Conservation (phyloP, 2,797 vertebrate species). For the Cuculus canorus region DNA sequence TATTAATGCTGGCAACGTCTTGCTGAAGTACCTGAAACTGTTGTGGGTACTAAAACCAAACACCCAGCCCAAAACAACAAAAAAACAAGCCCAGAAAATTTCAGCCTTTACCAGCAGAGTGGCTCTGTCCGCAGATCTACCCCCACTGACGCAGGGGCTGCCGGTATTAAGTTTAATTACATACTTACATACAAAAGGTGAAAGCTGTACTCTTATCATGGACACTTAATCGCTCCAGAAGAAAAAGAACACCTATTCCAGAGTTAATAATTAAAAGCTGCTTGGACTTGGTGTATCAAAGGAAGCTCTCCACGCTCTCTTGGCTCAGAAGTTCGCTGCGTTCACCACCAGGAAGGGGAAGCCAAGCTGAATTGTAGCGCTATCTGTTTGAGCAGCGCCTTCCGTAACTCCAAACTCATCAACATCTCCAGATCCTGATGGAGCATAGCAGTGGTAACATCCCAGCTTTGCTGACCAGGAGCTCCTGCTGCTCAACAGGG, state of each 20-base stretch:
- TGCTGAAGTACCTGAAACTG: neutral
- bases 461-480: fast-evolving
- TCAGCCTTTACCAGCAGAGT: neutral
- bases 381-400: neutral
- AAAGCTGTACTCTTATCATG: neutral
- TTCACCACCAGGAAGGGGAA: neutral
- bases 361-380: neutral
- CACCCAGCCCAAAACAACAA: neutral
- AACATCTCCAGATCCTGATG: too few relatives aligned
- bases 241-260: neutral
- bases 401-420: fast-evolving
- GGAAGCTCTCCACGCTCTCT: neutral
- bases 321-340: fast-evolving
- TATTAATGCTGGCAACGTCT: neutral
- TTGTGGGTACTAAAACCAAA: neutral
- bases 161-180: neutral
- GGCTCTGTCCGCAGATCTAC: neutral
- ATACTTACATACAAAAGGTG: neutral
- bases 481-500: neutral
- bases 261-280: conserved; percentile 7
- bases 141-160: neutral
- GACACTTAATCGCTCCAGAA: neutral
- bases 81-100: neutral
- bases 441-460: fast-evolving
- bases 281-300: neutral